Conservation (phyloP, 2,888 invertebrate genomes). For the Leuctra nigra region DNA sequence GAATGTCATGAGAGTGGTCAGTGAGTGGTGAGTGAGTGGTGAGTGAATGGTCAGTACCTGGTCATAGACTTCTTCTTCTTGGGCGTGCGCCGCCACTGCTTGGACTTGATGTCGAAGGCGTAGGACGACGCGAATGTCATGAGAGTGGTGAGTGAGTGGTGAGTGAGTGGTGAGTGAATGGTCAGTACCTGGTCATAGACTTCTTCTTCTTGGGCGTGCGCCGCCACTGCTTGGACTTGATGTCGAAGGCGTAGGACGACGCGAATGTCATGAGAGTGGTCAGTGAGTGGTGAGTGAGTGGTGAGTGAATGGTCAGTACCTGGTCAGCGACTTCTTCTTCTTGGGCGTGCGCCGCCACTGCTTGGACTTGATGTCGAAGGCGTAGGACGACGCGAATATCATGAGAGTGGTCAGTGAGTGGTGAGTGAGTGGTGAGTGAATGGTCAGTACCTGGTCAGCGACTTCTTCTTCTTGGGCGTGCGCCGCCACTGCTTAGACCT, state of each 20-base stretch:
- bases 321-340: conserved; percentile 38
- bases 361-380: conserved; percentile 71
- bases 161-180: no score
- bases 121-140: conserved; percentile 60
- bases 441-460: conserved; percentile 40
- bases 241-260: conserved; percentile 64
- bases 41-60: no score
- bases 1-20: conserved; percentile 55
- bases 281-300: no score
- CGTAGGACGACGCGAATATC: conserved; percentile 56
- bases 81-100: conserved; percentile 68
- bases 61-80: conserved; percentile 40
- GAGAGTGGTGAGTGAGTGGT: no score
- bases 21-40: no score
- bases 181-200: conserved; percentile 39
- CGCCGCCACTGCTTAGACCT: conserved; percentile 74
- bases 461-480: conserved; percentile 47
- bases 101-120: conserved; percentile 67
- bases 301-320: no score
- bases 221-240: conserved; percentile 72
- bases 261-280: conserved; percentile 55
- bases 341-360: conserved; percentile 66
- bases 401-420: no score
- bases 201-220: conserved; percentile 50
- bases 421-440: no score